phyloP scores from a whole-genome alignment of 2,888 invertebrate species.

The Trissonchulus sp. region DNA sequence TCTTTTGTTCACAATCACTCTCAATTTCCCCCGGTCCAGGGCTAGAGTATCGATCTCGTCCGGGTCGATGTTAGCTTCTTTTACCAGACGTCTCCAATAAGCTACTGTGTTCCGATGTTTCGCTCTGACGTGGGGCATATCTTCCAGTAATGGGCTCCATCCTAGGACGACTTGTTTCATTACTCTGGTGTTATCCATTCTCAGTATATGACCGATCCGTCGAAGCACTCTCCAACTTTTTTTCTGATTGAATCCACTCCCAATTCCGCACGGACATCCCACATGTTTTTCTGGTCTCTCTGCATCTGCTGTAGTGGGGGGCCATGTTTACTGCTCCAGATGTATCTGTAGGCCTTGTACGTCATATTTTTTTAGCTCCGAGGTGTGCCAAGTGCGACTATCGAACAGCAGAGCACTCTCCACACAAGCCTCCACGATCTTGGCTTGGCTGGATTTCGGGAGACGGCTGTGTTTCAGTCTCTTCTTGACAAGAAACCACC shows the following conservation, averaged over 20 bases:
- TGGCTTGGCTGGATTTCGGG: constrained; percentile 13
- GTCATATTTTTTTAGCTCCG: constrained; percentile 11
- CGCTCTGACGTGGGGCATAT: neutral
- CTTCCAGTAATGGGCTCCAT: constrained; percentile 14
- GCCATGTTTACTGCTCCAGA: constrained; percentile 17
- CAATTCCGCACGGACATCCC: constrained; percentile 14
- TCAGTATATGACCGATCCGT: neutral
- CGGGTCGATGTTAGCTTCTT: constrained; percentile 5
- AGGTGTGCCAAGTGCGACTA: constrained; percentile 13
- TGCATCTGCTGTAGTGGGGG: constrained; percentile 7
- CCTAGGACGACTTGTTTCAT: constrained; percentile 20
- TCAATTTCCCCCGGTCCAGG: neutral
- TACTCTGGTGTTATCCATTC: constrained; percentile 20
- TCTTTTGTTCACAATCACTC: neutral
- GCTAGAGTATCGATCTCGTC: neutral
- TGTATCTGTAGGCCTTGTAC: constrained; percentile 11
- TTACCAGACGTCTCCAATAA: neutral
- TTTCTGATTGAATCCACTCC: constrained; percentile 10
- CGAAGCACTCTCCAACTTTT: constrained; percentile 13
- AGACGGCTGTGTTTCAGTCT: neutral
- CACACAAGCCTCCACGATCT: constrained; percentile 17
- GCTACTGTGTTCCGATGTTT: constrained; percentile 1
- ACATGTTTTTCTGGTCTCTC: constrained; percentile 17
- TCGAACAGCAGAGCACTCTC: constrained; percentile 13
- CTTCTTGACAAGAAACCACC: constrained; percentile 15